Conservation (phyloP, 2,888 invertebrate species). For the Leptura quadrifasciata region DNA sequence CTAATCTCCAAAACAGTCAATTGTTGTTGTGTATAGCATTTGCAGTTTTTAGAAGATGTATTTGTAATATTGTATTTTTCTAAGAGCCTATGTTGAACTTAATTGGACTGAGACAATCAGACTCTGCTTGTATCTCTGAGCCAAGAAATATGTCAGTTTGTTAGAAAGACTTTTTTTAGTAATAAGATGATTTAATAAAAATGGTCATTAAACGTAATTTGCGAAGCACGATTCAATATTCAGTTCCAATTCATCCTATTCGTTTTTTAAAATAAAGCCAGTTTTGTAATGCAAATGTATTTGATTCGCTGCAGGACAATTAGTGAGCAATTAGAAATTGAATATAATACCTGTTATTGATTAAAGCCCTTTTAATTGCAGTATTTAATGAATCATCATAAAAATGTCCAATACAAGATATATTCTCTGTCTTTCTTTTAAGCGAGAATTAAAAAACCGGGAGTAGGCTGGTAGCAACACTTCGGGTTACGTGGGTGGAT, state of each 20-base stretch:
- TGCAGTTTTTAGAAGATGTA: no score
- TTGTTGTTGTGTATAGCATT: no score
- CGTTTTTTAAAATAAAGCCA: background rate
- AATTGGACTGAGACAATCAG: no score
- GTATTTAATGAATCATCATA: background rate
- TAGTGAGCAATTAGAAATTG: background rate
- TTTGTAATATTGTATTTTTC: no score
- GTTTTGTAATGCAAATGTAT: background rate
- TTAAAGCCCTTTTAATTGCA: background rate
- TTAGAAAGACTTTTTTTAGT: background rate
- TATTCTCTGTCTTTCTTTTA: no score
- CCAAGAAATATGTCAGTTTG: no score
- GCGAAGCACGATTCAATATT: background rate
- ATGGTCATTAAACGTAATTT: background rate
- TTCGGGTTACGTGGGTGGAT: no score
- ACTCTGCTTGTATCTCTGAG: no score
- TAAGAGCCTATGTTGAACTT: no score
- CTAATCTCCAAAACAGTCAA: no score
- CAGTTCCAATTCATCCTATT: slow-evolving; percentile 5
- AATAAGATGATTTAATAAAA: background rate
- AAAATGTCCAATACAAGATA: background rate
- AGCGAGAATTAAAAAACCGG: no score
- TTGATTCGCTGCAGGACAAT: background rate
- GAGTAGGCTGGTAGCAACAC: no score
- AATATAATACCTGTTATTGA: background rate